Base-by-base conservation (phyloP, 2,797 vertebrate species). In the Sebastes vulpes region DNA sequence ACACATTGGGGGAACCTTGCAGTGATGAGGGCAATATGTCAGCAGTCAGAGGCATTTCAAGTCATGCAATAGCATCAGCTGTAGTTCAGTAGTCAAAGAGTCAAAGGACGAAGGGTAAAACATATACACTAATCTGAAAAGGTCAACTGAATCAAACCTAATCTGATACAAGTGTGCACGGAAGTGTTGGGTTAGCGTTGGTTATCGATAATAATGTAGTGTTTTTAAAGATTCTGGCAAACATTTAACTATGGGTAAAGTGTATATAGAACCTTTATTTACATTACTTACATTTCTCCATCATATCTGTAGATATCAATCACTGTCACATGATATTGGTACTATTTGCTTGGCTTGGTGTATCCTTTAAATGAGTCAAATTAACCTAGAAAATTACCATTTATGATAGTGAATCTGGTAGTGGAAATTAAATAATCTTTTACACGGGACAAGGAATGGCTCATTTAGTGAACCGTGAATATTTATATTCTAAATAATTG, bases 1-100 rank as follows among this genome's bases (percentile, higher is more conserved):
- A 86, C 87, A 92, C 60, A 48, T 84, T 85, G 75, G 80, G 81
- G 84, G 87, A 94, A 93, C 87, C 87, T 89, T 84, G 76, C 65
- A 86, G 84, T 87, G 92, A 91, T 87, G 94, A 95, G 95, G 95
- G 95, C 95, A 88, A 81, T 90, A 90, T 93, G 92, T 93, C 94
- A 93, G 85, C 93, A 93, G 87, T 95, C 88, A 91, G 83, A 93
- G 95, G 82, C 79, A 91, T 89, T 94, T 93, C 75, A 90, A 93
- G 92, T 95, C 96, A 93, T 85, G 65, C 82, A 63, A 65, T 53
- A 75, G 75, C 76, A 84, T 89, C 75, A 79, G 54, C 71, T 81
- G 56, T 53, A 84, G 84, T 88, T 88, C 80, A 81, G 48, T 38
- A 81, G 90, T 86, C 72, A 83, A 75, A 35, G 38, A 86, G 79